Evolutionary conservation across 2,797 vertebrate genomes (phyloP).

Genomic region (Spea hammondii): DNA sequence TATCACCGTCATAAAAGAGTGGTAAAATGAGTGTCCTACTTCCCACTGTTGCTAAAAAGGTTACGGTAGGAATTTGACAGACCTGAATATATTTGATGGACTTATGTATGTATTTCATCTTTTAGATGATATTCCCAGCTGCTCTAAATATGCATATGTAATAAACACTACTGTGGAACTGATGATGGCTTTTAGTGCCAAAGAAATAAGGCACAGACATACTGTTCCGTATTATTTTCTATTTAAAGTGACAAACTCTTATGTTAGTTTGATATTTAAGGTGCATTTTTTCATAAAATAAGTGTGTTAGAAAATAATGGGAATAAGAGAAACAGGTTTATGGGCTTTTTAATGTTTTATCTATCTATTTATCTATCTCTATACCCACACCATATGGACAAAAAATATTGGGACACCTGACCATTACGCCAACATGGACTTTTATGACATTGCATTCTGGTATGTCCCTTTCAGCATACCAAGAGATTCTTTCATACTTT

Average conservation of each 20-base stretch:
- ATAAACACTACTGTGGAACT: slow-evolving; percentile 51
- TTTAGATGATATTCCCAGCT: slow-evolving; percentile 50
- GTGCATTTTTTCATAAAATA: too few relatives aligned
- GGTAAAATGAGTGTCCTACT: slow-evolving; percentile 33
- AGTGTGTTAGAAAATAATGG: too few relatives aligned
- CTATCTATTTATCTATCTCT: too few relatives aligned
- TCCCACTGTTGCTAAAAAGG: slow-evolving; percentile 40
- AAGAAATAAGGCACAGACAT: slow-evolving; percentile 45
- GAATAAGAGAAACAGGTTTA: too few relatives aligned
- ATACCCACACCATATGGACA: too few relatives aligned
- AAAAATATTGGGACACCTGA: too few relatives aligned
- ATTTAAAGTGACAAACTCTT: slow-evolving; percentile 29
- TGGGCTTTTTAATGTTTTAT: too few relatives aligned
- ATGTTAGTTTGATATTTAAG: not conserved
- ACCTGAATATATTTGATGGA: slow-evolving; percentile 42
- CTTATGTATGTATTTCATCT: slow-evolving; percentile 43
- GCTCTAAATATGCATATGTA: slow-evolving; percentile 50
- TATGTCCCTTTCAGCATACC: too few relatives aligned
- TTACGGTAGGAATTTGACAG: slow-evolving; percentile 46
- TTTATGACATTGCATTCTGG: too few relatives aligned
- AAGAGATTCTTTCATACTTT: too few relatives aligned
- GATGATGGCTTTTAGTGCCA: slow-evolving; percentile 40
- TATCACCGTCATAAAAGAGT: slow-evolving; percentile 35
- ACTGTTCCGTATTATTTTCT: slow-evolving; percentile 30
- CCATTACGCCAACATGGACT: too few relatives aligned